phyloP scores from a whole-genome alignment of 2,888 invertebrate genomes.

The Nasonia oneida region DNA sequence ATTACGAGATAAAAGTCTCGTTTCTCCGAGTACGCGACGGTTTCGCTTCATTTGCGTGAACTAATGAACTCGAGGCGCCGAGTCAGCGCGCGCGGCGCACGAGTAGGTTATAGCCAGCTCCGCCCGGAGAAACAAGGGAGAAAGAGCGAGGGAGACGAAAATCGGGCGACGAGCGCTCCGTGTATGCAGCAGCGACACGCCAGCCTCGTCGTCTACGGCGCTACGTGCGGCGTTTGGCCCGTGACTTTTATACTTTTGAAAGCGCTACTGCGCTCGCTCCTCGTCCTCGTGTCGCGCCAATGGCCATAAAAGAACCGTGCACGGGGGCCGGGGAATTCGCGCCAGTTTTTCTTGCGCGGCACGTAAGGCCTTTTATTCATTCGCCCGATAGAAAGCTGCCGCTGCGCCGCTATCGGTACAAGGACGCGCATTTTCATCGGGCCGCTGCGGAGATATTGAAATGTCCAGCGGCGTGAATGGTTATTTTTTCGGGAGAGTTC shows the following conservation, averaged over 20 bases:
- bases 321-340: slow-evolving; percentile 21
- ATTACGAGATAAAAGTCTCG: slow-evolving; percentile 72
- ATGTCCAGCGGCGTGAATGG: slow-evolving; percentile 34
- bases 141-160: slow-evolving; percentile 19
- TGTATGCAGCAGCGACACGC: background rate
- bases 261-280: slow-evolving; percentile 24
- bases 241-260: slow-evolving; percentile 57
- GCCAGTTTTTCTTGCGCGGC: slow-evolving; percentile 55
- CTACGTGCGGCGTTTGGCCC: slow-evolving; percentile 42
- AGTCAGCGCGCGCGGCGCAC: slow-evolving; percentile 38
- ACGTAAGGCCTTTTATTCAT: slow-evolving; percentile 57
- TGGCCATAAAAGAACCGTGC: slow-evolving; percentile 23
- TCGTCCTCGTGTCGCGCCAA: slow-evolving; percentile 33
- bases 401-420: slow-evolving; percentile 23
- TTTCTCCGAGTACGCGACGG: slow-evolving; percentile 60
- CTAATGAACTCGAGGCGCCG: slow-evolving; percentile 67
- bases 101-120: background rate
- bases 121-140: background rate
- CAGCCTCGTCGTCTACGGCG: slow-evolving; percentile 29
- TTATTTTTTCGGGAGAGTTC: background rate
- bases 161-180: background rate
- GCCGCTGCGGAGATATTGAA: slow-evolving; percentile 47
- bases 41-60: slow-evolving; percentile 68
- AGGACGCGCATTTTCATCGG: slow-evolving; percentile 52
- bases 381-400: slow-evolving; percentile 33